Percentiles rank a stretch among this genome's conserved stretches.
Conservation (phyloP, 2,113 vertebrate species). For the Salvelinus namaycush region DNA sequence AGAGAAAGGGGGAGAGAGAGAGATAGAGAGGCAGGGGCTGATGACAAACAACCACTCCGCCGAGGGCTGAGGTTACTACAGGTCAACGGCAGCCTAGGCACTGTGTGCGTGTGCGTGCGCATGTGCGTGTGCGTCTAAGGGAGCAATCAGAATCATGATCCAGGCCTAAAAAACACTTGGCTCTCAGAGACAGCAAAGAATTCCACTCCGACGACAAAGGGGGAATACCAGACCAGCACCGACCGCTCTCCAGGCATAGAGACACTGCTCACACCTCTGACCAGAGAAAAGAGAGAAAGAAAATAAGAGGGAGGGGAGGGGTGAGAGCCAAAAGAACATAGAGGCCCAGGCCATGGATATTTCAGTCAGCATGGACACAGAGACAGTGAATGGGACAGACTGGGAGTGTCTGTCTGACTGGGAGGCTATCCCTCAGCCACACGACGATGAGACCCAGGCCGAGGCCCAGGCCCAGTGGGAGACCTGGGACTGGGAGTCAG, state of each 20-base stretch:
- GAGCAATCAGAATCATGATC: not conserved
- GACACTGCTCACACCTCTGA: not conserved
- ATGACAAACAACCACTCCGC: not conserved
- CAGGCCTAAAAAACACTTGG: not conserved
- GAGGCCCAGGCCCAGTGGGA: slow-evolving; percentile 6
- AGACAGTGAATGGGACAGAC: slow-evolving; percentile 8
- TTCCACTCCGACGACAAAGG: not conserved
- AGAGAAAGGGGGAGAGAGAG: not conserved
- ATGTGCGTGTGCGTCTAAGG: no score
- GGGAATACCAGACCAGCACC: not conserved
- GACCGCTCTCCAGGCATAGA: not conserved
- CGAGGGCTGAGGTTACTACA: slow-evolving; percentile 16
- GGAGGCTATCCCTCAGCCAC: slow-evolving; percentile 20
- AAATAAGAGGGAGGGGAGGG: not conserved
- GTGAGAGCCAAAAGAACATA: not conserved
- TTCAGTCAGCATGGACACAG: slow-evolving; percentile 30
- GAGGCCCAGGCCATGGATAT: slow-evolving; percentile 2
- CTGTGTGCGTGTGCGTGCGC: not conserved
- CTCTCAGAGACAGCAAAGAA: not conserved
- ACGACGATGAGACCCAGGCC: no score
- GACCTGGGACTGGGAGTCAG: slow-evolving; percentile 45
- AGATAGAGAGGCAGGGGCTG: not conserved
- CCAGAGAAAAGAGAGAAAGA: not conserved
- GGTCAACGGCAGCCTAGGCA: slow-evolving; percentile 1
- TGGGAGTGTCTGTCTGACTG: slow-evolving; percentile 24